Base-by-base conservation (phyloP, 2,797 vertebrate species). In the Benthosema pterotum region DNA sequence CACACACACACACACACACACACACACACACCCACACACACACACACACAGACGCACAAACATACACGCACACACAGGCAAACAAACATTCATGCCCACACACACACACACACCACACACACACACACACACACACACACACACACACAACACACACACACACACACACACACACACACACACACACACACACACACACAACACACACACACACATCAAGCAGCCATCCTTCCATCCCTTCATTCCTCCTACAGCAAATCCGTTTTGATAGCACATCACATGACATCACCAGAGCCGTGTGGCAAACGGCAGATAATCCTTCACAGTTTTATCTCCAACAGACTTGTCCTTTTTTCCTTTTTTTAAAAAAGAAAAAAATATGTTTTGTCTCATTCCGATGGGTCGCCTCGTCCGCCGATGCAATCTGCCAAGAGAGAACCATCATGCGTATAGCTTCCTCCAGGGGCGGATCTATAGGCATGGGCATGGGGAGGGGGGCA, bases 261-360 rank as follows among this genome's bases (percentile, higher is more conserved):
- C 85, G 68, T 88, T 89, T 88, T 92, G 90, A 92, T 91, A 88
- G 87, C 85, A 80, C 86, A 91, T 91, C 89, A 90, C 87, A 38
- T 38, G 32, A 38, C 32, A 11, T 38, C 11, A 9, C 88, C 79
- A 15, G 15, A 19, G 80, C 74, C 82, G 74, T 50, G 80, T 50
- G 80, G 84, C 80, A 84, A 90, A 89, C 86, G 84, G 90, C 85
- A 88, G 87, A 91, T 94, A 94, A 94, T 93, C 91, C 90, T 84
- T 84, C 60, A 70, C 75, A 79, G 87, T 89, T 91, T 88, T 90
- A 93, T 92, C 87, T 71, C 89, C 86, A 91, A 81, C 87, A 77
- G 89, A 71, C 45, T 57, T 79, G 75, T 78, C 80, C 83, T 79
- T 79, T 79, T 79, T 67, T 79, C 32, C 8, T 38, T 38, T 38